phyloP scores from a whole-genome alignment of 2,113 vertebrate genomes.

The Prochilodus magdalenae region DNA sequence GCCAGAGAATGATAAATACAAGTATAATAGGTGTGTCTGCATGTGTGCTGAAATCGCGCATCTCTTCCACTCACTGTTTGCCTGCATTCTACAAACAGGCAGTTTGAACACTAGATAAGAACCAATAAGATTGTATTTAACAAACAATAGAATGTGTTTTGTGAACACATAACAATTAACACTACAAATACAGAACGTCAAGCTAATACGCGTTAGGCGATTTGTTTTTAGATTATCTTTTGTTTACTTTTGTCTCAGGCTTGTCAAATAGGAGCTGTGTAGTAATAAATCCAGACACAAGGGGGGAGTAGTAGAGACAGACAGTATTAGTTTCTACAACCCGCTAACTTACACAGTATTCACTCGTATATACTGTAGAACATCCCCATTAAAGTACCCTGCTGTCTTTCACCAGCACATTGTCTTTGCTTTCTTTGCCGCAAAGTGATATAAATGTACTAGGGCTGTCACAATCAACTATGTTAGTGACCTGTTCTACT shows the following conservation, averaged over 20 bases:
- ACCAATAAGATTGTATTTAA: slow-evolving; percentile 25
- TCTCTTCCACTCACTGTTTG: slow-evolving; percentile 28
- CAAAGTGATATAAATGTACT: neutral
- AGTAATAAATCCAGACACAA: neutral
- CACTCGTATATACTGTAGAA: neutral
- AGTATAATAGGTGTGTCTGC: neutral
- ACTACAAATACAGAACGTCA: slow-evolving; percentile 24
- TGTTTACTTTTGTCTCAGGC: slow-evolving; percentile 10
- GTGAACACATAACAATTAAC: slow-evolving; percentile 37
- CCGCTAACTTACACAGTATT: slow-evolving; percentile 17
- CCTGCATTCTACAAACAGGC: slow-evolving; percentile 25
- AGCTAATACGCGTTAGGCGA: slow-evolving; percentile 7
- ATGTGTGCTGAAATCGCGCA: neutral
- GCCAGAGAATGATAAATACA: neutral
- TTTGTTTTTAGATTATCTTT: slow-evolving; percentile 39
- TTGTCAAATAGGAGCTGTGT: neutral
- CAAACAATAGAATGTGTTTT: slow-evolving; percentile 22
- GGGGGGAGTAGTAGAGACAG: slow-evolving; percentile 20
- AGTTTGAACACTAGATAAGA: slow-evolving; percentile 33
- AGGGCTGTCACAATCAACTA: neutral
- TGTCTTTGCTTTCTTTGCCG: neutral
- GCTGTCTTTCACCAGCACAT: neutral
- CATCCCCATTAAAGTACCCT: neutral
- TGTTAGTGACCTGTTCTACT: neutral
- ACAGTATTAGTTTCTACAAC: neutral